Conservation (phyloP, 2,113 vertebrate species). For the Spheniscus mendiculus region DNA sequence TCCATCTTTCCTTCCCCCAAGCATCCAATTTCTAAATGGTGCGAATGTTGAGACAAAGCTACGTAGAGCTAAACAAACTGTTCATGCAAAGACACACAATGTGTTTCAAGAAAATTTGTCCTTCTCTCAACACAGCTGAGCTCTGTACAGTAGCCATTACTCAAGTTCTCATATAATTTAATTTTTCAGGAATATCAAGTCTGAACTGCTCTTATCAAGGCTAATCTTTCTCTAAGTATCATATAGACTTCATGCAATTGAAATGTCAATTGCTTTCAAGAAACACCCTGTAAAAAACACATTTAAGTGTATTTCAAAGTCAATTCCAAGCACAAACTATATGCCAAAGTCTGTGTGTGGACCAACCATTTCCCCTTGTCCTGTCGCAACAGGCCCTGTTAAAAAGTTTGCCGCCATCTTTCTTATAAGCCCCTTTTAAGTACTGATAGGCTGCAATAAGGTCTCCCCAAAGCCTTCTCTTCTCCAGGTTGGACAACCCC, state of each 20-base stretch:
- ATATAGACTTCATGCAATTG: neutral
- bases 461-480: neutral
- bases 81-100: neutral
- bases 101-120: neutral
- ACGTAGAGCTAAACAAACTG: neutral
- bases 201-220: neutral
- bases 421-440: neutral
- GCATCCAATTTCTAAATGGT: neutral
- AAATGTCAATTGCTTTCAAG: neutral
- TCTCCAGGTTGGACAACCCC: neutral
- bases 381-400: neutral
- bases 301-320: neutral
- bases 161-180: neutral
- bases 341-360: neutral
- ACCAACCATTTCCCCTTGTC: neutral
- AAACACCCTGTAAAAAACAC: neutral
- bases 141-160: neutral
- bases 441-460: neutral
- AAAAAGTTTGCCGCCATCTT: neutral
- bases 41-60: neutral
- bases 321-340: neutral
- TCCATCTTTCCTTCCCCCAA: neutral
- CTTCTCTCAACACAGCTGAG: neutral
- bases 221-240: neutral
- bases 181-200: neutral